Percentiles rank a stretch among this genome's conserved stretches.
phyloP scores from a whole-genome alignment of 2,888 invertebrate species.

The Lithosia quadra region DNA sequence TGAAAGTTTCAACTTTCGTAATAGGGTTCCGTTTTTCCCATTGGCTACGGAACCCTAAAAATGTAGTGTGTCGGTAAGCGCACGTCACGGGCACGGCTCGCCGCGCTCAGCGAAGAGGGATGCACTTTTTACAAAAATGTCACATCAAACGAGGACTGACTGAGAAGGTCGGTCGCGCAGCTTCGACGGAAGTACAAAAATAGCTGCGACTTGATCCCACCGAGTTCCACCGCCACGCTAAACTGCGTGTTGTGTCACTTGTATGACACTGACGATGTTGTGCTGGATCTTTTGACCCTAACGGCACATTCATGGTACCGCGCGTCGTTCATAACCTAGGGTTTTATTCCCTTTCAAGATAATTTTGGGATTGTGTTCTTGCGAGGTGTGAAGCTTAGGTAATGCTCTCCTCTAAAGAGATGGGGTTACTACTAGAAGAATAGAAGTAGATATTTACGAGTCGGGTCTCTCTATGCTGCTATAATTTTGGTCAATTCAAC shows the following conservation, averaged over 20 bases:
- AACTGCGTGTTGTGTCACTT: background rate
- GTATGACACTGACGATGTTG: background rate
- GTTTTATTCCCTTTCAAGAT: background rate
- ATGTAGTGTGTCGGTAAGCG: background rate
- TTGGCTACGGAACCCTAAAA: too few relatives aligned
- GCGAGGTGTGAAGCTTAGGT: background rate
- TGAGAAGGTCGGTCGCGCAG: conserved; percentile 3
- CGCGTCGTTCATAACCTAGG: background rate
- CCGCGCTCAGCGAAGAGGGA: too few relatives aligned
- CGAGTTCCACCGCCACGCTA: background rate
- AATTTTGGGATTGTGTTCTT: background rate
- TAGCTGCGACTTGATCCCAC: conserved; percentile 29
- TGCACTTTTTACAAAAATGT: conserved; percentile 23
- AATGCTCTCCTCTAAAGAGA: background rate
- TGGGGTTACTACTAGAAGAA: too few relatives aligned
- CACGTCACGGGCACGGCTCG: background rate
- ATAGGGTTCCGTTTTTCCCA: too few relatives aligned
- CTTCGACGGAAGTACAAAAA: conserved; percentile 51
- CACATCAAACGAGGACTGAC: conserved; percentile 1
- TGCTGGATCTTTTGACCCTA: conserved; percentile 4
- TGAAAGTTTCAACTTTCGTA: too few relatives aligned
- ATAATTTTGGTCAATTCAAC: background rate
- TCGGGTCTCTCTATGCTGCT: background rate
- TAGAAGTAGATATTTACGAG: too few relatives aligned
- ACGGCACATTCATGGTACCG: background rate